phyloP scores from a whole-genome alignment of 2,113 vertebrate genomes.

The Eubucco bourcierii region DNA sequence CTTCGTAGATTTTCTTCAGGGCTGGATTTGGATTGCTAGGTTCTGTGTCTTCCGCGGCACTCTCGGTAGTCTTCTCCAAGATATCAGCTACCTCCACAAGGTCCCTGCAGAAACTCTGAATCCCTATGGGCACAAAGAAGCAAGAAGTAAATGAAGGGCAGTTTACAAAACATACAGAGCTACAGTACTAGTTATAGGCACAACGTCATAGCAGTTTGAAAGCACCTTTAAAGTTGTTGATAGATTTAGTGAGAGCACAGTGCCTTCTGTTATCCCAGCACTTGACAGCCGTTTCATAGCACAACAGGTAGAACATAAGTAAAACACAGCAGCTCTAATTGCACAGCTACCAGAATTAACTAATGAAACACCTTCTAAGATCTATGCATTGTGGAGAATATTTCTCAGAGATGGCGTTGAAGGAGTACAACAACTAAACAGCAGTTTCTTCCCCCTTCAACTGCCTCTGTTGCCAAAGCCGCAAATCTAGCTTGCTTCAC shows the following conservation, averaged over 20 bases:
- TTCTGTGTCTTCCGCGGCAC: constrained; percentile 52
- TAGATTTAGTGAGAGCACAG: not conserved
- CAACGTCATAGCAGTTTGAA: not conserved
- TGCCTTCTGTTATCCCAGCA: not conserved
- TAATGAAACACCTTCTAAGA: not conserved
- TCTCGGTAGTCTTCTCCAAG: constrained; percentile 76
- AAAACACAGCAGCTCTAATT: not conserved
- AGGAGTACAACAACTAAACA: not conserved
- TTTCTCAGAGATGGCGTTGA: not conserved
- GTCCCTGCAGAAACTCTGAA: constrained; percentile 89
- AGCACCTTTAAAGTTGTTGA: not conserved
- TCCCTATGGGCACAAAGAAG: constrained; percentile 69
- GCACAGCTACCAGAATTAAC: not conserved
- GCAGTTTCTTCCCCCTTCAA: not conserved
- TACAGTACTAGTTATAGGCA: not conserved
- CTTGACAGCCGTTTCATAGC: not conserved
- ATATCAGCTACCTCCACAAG: constrained; percentile 87
- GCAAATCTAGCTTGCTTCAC: not conserved
- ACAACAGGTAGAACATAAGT: not conserved
- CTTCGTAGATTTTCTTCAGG: constrained; percentile 75
- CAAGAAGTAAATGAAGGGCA: not conserved
- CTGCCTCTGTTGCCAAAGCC: not conserved
- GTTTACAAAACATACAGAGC: not conserved
- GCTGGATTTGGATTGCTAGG: constrained; percentile 66
- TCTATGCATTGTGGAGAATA: not conserved